Percentiles rank a stretch among this genome's conserved stretches.
These are phyloP conservation scores for Amblyornis subalaris DNA, from an alignment of 2,113 vertebrate species.

Conservation along the genomic window DNA sequence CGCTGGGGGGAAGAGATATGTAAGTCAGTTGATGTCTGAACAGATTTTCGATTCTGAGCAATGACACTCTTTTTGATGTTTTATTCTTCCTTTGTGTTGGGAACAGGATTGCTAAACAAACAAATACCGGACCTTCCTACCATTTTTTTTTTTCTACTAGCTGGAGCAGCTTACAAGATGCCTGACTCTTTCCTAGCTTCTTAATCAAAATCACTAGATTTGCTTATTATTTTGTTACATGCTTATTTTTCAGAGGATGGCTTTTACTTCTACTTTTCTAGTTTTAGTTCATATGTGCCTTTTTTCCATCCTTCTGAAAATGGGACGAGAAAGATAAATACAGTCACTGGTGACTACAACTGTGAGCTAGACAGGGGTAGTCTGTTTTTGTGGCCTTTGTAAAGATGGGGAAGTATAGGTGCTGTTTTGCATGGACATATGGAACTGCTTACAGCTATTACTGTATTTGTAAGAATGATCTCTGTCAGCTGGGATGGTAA, in stretches of 20 bases:
- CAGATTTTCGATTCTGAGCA: not conserved
- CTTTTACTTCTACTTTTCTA: not conserved
- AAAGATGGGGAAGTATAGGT: not conserved
- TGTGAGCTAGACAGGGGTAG: not conserved
- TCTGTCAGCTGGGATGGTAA: not conserved
- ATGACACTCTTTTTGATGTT: not conserved
- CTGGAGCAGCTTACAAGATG: not conserved
- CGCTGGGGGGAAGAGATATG: not conserved
- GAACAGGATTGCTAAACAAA: not conserved
- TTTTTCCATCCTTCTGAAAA: not conserved
- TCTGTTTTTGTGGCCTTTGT: not conserved
- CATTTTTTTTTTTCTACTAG: not conserved
- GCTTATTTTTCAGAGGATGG: not conserved
- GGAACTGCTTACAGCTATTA: not conserved
- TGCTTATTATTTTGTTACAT: not conserved
- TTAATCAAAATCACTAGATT: not conserved
- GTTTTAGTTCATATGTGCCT: not conserved
- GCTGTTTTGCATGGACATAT: not conserved
- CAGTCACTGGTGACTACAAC: not conserved
- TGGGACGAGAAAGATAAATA: not conserved
- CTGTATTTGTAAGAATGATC: not conserved
- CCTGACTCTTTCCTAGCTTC: not conserved
- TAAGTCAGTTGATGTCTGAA: not conserved
- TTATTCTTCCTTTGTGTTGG: not conserved
- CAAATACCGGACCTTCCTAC: not conserved